Percentiles rank a stretch among this genome's conserved stretches.
These are phyloP conservation scores for Halichoeres trimaculatus DNA, from an alignment of 2,113 vertebrate species.

Conservation along the genomic window DNA sequence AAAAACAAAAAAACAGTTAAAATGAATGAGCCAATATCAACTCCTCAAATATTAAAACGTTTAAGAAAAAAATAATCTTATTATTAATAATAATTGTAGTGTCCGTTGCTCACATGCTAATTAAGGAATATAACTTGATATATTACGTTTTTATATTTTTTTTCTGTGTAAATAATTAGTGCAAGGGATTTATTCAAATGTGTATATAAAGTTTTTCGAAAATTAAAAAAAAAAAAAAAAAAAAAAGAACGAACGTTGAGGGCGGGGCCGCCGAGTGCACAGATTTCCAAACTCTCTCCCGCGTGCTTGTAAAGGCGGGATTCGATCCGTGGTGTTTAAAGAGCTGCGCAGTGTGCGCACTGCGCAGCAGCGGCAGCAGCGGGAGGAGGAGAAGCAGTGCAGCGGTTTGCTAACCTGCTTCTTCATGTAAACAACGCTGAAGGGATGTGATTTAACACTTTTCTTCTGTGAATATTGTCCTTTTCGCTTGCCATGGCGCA, in stretches of 20 bases:
- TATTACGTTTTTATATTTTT: no score
- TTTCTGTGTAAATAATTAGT: no score
- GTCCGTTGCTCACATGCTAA: no score
- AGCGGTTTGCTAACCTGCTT: background rate
- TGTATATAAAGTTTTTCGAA: constrained; percentile 28
- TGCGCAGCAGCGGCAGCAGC: background rate
- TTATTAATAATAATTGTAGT: no score
- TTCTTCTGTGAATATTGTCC: background rate
- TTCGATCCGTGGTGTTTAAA: constrained; percentile 1
- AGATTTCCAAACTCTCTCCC: background rate
- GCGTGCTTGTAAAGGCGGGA: fast-evolving
- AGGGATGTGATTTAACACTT: constrained; percentile 3
- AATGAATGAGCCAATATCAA: no score
- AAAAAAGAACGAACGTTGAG: background rate
- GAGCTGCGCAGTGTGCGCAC: background rate
- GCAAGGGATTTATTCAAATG: no score
- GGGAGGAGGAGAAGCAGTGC: background rate
- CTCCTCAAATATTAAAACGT: no score
- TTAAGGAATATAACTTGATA: no score
- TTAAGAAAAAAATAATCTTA: no score
- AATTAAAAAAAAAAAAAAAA: background rate
- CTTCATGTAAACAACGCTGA: constrained; percentile 50
- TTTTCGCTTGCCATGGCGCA: constrained; percentile 56
- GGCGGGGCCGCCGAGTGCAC: background rate
- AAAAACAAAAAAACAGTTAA: no score